Evolutionary conservation across 1,140 invertebrate genomes (phyloP), one percentile per base, ranked within the genome.

Genomic region (Temnothorax curvispinosus): DNA sequence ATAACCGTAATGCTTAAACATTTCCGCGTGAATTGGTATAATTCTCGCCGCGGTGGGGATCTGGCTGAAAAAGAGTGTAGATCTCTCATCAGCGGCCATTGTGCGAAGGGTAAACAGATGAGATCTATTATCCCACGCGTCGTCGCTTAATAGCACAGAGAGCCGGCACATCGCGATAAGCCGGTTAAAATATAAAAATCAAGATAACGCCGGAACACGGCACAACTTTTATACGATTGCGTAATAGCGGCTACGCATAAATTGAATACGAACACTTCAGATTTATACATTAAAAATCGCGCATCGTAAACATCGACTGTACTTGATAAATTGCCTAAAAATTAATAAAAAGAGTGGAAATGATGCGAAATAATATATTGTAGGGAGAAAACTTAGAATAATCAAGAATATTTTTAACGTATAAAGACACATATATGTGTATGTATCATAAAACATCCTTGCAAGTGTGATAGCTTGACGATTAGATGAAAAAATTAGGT

Each of bases 121-220:
- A 74, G 44, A 82, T 82, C 80, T 82, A 82, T 84, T 84, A 75
- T 90, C 65, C 77, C 85, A 65, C 88, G 74, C 80, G 78, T 62
- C 72, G 72, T 72, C 77, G 52, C 67, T 86, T 86, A 88, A 89
- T 85, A 85, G 69, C 72, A 38, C 27, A 60, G 64, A 58, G 72
- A 74, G 64, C 32, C 41, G 67, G 62, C 74, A 44, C 86, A 56
- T 77, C 86, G 56, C 27, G 56, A 72, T 74, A 74, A 84, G 35
- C 9, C 11, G 4, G 27, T 78, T 85, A 85, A 76, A 85, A 78
- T 85, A 65, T 38, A 78, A 85, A 78, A 85, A 85, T 85, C 82
- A 56, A 85, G 82, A 85, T 85, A 85, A 85, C n/a, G 13, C 69
- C 4, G 41, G 13, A 35, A 82, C 52, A 74, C 69, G 32, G 41